A percentile compares a stretch with the other conserved stretches of the same genome.
Conservation (phyloP, 2,888 invertebrate genomes). For the Nasonia oneida region DNA sequence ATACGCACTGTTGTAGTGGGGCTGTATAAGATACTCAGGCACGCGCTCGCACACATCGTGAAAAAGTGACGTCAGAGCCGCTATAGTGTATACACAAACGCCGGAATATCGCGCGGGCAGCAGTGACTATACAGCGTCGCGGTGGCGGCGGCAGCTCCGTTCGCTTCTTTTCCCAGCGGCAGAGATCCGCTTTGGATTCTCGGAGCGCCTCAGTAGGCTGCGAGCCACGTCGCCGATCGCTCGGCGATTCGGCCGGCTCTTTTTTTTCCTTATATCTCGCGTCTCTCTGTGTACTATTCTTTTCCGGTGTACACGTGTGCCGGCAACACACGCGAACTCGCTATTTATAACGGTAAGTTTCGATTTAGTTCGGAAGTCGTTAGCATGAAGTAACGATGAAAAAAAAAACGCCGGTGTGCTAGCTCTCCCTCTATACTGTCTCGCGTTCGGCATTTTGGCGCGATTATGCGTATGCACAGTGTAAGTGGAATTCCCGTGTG, state of each 20-base stretch:
- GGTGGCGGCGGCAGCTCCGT: neutral
- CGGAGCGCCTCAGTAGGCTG: constrained; percentile 16
- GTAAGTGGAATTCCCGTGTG: too few relatives aligned
- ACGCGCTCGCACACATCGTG: neutral
- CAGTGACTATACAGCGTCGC: neutral
- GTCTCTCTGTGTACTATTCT: neutral
- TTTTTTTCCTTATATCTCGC: neutral
- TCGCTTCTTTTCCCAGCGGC: neutral
- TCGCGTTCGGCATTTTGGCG: neutral
- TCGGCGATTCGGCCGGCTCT: constrained; percentile 10
- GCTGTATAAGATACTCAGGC: neutral
- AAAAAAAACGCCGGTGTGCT: neutral
- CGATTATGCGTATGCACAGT: neutral
- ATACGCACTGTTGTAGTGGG: neutral
- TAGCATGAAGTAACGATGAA: too few relatives aligned
- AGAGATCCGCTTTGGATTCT: constrained; percentile 15
- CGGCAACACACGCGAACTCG: neutral
- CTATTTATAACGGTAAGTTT: constrained; percentile 4
- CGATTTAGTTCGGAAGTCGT: neutral
- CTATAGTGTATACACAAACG: neutral
- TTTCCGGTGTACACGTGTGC: neutral
- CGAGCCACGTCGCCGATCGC: constrained; percentile 38
- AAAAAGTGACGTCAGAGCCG: neutral
- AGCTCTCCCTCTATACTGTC: neutral
- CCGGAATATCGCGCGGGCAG: neutral